A percentile compares a stretch with the other conserved stretches of the same genome.
These are phyloP conservation scores for Dicranocentrus wangi DNA, from an alignment of 2,888 invertebrate genomes.

Conservation along the genomic window DNA sequence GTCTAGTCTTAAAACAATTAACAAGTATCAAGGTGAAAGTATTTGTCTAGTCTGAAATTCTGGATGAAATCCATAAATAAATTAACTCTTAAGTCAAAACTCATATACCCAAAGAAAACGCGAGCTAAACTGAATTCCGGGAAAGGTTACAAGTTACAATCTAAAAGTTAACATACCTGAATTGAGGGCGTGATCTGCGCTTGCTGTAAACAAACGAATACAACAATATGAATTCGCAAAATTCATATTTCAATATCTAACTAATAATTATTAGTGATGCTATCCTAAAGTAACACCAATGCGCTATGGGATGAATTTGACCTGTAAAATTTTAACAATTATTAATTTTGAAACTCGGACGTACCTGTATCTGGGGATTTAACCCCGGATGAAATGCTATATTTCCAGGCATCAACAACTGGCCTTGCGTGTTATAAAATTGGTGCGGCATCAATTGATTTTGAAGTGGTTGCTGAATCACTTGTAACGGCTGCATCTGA, in stretches of 20 bases:
- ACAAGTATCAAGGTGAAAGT: too few species aligned
- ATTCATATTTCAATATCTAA: too few species aligned
- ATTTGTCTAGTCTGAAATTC: too few species aligned
- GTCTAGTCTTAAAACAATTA: too few species aligned
- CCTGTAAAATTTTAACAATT: too few species aligned
- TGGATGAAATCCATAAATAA: not conserved
- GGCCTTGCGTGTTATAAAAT: conserved; percentile 85
- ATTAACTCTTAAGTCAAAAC: too few species aligned
- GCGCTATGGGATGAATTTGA: too few species aligned
- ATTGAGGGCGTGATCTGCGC: conserved; percentile 68
- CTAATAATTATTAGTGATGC: too few species aligned
- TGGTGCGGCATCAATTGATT: conserved; percentile 84
- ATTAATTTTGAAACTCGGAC: too few species aligned
- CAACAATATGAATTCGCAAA: not conserved
- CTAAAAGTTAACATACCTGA: conserved; percentile 60
- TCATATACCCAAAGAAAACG: too few species aligned
- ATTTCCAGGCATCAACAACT: conserved; percentile 86
- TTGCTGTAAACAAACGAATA: conserved; percentile 64
- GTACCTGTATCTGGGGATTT: conserved; percentile 83
- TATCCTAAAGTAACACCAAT: too few species aligned
- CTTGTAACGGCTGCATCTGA: conserved; percentile 79
- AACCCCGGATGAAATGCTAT: conserved; percentile 84
- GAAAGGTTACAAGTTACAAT: not conserved
- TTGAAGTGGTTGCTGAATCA: conserved; percentile 88
- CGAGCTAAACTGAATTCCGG: not conserved